These are phyloP conservation scores for Ahaetulla prasina DNA, from an alignment of 2,113 vertebrate genomes.

Conservation along the genomic window DNA sequence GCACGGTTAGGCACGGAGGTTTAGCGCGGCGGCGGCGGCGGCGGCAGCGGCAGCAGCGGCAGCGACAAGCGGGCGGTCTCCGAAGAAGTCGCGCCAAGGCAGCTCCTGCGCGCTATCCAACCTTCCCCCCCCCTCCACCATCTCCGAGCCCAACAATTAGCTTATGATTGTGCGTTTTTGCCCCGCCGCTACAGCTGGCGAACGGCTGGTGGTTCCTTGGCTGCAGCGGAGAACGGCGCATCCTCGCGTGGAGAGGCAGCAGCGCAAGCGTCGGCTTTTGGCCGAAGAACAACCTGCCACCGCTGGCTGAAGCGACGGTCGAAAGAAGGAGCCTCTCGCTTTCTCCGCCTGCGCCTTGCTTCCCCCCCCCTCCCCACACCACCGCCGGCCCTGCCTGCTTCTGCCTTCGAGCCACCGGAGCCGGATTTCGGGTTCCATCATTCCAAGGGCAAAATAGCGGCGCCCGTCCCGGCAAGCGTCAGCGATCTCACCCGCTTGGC, in stretches of 20 bases:
- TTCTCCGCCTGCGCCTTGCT: not conserved
- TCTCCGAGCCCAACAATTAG: not conserved
- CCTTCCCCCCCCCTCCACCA: not conserved
- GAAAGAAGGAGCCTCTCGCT: not conserved
- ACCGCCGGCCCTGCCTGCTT: not conserved
- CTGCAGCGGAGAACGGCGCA: not conserved
- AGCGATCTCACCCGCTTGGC: not conserved
- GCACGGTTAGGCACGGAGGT: not conserved
- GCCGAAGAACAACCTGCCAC: not conserved
- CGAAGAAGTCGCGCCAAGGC: not conserved
- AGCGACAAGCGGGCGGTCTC: too few relatives aligned
- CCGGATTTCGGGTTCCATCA: too few relatives aligned
- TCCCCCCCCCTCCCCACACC: too few relatives aligned
- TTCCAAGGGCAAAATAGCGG: not conserved
- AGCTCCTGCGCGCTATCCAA: not conserved
- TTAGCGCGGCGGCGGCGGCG: not conserved
- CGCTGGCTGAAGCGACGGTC: not conserved
- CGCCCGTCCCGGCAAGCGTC: not conserved
- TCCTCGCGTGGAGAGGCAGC: not conserved
- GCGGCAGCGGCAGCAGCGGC: too few relatives aligned
- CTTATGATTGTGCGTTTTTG: not conserved
- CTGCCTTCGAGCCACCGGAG: not conserved
- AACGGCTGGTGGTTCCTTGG: not conserved
- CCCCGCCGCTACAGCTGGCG: not conserved
- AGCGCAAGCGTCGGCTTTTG: not conserved